Percentiles rank a stretch among this genome's conserved stretches.
Evolutionary conservation across 2,797 vertebrate genomes (phyloP).

Genomic region (Apodemus agrarius): DNA sequence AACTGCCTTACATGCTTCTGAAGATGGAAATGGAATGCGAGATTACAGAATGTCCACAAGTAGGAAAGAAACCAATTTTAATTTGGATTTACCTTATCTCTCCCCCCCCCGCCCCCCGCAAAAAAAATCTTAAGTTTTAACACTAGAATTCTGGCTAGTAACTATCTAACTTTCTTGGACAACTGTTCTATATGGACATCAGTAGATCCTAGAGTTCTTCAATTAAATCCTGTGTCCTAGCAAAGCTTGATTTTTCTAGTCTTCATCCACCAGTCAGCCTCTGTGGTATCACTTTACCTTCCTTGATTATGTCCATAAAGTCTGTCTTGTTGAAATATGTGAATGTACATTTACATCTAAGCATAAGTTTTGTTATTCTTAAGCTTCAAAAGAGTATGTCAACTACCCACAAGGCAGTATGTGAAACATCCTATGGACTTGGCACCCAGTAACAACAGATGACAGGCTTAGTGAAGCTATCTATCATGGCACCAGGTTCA

Average conservation of each 20-base stretch:
- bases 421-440: too few species aligned
- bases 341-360: not conserved
- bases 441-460: not conserved
- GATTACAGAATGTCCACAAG: not conserved
- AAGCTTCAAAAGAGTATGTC: not conserved
- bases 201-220: accelerated
- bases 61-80: not conserved
- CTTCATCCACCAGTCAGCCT: not conserved
- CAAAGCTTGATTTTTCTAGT: not conserved
- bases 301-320: too few species aligned
- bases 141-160: not conserved
- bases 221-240: not conserved
- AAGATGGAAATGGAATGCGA: not conserved
- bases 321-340: not conserved
- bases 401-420: not conserved
- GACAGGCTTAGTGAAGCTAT: not conserved
- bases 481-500: not conserved
- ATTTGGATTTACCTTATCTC: not conserved
- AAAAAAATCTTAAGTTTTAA: not conserved
- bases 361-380: not conserved
- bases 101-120: too few species aligned
- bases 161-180: not conserved
- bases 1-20: not conserved
- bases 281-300: not conserved
- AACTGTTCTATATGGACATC: not conserved